These are phyloP conservation scores for Dicrostonyx torquatus DNA, from an alignment of 2,797 vertebrate species.

Conservation along the genomic window DNA sequence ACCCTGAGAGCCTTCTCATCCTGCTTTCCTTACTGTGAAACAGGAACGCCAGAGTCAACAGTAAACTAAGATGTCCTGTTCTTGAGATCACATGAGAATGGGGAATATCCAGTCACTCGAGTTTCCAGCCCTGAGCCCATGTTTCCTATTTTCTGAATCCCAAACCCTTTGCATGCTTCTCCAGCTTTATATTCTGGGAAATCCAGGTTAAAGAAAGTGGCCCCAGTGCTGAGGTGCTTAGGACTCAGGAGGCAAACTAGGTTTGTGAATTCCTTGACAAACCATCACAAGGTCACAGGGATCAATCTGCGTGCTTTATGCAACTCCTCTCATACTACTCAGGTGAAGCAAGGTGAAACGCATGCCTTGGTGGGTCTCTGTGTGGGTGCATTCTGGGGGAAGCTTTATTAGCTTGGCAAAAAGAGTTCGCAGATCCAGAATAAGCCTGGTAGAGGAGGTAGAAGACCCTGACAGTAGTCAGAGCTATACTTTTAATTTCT, in stretches of 20 bases:
- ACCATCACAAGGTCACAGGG: background rate
- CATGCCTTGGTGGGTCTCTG: conserved; percentile 27
- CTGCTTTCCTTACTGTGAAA: background rate
- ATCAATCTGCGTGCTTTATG: conserved; percentile 8
- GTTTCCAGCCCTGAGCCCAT: background rate
- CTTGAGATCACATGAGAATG: background rate
- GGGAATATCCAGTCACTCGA: background rate
- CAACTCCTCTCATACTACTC: background rate
- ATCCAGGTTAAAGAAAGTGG: background rate
- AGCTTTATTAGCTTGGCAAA: conserved; percentile 54
- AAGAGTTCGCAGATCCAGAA: conserved; percentile 41
- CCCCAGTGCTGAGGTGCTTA: background rate
- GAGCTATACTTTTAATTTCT: conserved; percentile 66
- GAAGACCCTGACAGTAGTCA: conserved; percentile 54
- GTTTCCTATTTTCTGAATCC: background rate
- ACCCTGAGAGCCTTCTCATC: background rate
- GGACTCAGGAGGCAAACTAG: background rate
- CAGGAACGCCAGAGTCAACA: background rate
- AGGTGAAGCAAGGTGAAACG: conserved; percentile 28
- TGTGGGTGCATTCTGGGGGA: conserved; percentile 38
- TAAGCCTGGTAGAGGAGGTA: background rate
- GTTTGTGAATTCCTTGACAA: conserved; percentile 1
- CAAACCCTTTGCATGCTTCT: background rate
- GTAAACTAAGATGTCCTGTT: background rate
- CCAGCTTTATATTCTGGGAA: conserved; percentile 22